These are phyloP conservation scores for Teleiodes luculella DNA, from an alignment of 2,888 invertebrate species.

Conservation along the genomic window DNA sequence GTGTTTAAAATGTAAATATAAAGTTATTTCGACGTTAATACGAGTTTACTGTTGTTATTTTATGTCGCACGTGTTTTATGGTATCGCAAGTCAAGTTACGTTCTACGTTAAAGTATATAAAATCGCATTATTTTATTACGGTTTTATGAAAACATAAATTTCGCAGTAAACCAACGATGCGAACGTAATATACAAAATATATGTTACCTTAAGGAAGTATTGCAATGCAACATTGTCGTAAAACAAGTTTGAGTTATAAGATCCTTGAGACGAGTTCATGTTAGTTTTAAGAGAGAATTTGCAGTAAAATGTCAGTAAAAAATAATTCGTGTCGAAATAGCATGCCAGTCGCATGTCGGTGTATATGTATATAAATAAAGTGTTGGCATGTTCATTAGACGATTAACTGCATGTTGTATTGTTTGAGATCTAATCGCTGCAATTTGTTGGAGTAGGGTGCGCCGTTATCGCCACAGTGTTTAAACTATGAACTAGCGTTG, in stretches of 20 bases:
- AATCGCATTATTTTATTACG: constrained; percentile 7
- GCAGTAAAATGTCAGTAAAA: no score
- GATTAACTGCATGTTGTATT: constrained; percentile 1
- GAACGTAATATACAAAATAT: neutral
- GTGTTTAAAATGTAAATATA: constrained; percentile 18
- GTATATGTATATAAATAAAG: neutral
- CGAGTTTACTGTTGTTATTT: constrained; percentile 13
- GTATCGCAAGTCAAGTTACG: constrained; percentile 6
- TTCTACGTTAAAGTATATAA: constrained; percentile 4
- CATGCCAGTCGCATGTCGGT: neutral
- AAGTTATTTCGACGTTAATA: constrained; percentile 17
- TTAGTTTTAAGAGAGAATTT: neutral
- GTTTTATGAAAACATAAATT: constrained; percentile 11
- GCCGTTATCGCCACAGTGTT: neutral
- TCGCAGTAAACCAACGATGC: neutral
- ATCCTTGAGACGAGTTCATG: no score
- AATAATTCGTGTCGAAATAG: neutral
- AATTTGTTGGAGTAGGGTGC: constrained; percentile 3
- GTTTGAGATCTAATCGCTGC: constrained; percentile 7
- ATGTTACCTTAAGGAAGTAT: neutral
- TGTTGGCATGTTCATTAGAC: constrained; percentile 10
- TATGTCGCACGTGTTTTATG: constrained; percentile 13
- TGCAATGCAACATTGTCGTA: neutral
- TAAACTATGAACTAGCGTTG: neutral
- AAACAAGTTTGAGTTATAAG: neutral